Conservation (phyloP, 2,113 vertebrate species). For the Stegastes partitus region DNA sequence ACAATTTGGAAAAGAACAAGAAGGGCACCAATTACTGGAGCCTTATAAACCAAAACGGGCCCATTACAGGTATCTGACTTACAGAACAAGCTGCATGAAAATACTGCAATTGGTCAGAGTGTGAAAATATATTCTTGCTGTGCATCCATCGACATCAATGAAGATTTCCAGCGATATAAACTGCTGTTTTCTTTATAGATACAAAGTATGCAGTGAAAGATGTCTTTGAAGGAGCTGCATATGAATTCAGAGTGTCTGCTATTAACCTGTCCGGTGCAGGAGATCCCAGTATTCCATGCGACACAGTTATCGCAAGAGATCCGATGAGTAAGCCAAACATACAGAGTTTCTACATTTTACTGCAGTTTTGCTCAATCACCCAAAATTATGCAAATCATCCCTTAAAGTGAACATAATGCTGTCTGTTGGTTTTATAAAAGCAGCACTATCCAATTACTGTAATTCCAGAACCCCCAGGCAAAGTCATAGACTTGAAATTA, state of each 20-base stretch:
- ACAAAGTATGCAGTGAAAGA: slow-evolving; percentile 85
- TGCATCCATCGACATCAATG: not conserved
- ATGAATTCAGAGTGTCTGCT: slow-evolving; percentile 91
- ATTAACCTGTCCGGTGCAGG: slow-evolving; percentile 89
- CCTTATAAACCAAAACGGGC: slow-evolving; percentile 83
- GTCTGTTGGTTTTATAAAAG: not conserved
- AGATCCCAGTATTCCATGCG: slow-evolving; percentile 87
- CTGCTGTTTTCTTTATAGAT: slow-evolving; percentile 71
- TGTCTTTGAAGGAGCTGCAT: slow-evolving; percentile 88
- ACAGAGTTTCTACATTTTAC: not conserved
- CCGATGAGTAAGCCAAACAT: slow-evolving; percentile 85
- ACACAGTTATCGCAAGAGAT: slow-evolving; percentile 84
- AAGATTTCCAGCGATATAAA: not conserved
- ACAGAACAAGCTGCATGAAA: not conserved
- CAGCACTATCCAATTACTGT: slow-evolving; percentile 22
- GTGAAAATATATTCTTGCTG: not conserved
- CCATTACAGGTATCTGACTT: slow-evolving; percentile 81
- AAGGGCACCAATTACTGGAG: slow-evolving; percentile 89
- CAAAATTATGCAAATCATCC: not conserved
- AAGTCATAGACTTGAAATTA: slow-evolving; percentile 87
- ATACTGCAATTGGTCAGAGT: not conserved
- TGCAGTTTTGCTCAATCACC: not conserved
- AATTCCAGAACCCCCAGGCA: slow-evolving; percentile 88
- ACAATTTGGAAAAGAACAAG: slow-evolving; percentile 91
- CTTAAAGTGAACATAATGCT: not conserved